Base-by-base conservation (phyloP, 2,888 invertebrate species). In the Agrilus cyanescens region DNA sequence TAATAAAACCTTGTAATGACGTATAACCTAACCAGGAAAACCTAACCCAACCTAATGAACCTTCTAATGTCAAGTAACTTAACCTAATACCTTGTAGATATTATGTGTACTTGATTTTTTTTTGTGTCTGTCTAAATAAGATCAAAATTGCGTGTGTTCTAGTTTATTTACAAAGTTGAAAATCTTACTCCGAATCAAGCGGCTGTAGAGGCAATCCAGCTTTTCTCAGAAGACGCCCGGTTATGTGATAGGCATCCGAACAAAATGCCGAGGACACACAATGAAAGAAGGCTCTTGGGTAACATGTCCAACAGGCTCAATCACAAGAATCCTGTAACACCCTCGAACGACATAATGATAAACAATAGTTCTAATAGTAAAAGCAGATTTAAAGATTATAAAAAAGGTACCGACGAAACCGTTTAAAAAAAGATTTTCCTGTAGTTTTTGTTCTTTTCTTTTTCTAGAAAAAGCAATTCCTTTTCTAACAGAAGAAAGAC, bases 101-200 rank as follows among this genome's bases (percentile, higher is more conserved):
- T n/a, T n/a, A n/a, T n/a, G n/a, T n/a, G n/a, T 25, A 10, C 25
- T 25, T 25, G 10, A 10, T 25, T 25, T 25, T 6, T 10, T 10
- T 25, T 25, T 25, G 10, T 25, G 10, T 3, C 10, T 10, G 8
- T 20, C 25, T n/a, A 10, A 10, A 25, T 10, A 25, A 4, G 10
- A 10, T 10, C 2, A 10, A 25, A 10, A 25, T 25, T 43, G 7
- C 14, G 8, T 25, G 25, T 25, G 25, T 34, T 18, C 15, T 34
- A 50, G 47, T 48, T 46, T 42, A 35, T 43, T 37, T 55, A 59
- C 53, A 55, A 82, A 81, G 71, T 80, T 44, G 74, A 79, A 58
- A 78, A 79, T 57, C 71, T 88, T 55, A 80, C 85, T 46, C 82
- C 87, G 47, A 88, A 94, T 72, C 85, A 90, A 68, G 90, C 93